Evolutionary conservation across 2,113 vertebrate genomes (phyloP).

Genomic region (Megaceryle maxima): DNA sequence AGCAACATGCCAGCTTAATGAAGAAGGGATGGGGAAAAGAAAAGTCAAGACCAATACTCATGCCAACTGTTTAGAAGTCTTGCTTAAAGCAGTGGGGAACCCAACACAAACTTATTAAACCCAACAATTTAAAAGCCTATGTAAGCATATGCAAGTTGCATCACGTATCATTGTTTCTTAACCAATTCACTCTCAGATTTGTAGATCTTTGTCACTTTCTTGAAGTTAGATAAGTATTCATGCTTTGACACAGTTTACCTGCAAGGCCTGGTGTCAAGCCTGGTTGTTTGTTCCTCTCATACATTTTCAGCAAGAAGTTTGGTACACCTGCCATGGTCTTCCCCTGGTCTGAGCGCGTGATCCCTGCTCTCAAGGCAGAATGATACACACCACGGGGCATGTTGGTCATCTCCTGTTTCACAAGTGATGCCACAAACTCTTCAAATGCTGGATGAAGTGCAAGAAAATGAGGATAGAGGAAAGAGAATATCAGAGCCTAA

Average conservation of each 20-base stretch:
- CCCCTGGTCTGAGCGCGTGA: slow-evolving; percentile 81
- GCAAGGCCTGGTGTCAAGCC: slow-evolving; percentile 93
- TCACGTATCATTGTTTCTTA: not conserved
- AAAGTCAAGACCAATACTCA: not conserved
- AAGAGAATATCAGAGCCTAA: not conserved
- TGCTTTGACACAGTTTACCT: slow-evolving; percentile 69
- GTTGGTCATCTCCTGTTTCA: slow-evolving; percentile 90
- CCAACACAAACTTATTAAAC: not conserved
- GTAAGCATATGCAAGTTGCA: not conserved
- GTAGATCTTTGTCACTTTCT: not conserved
- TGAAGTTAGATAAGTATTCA: too few species aligned
- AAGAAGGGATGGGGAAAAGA: not conserved
- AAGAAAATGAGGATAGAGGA: not conserved
- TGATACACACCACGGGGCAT: slow-evolving; percentile 96
- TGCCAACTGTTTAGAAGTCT: not conserved
- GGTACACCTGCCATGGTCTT: slow-evolving; percentile 88
- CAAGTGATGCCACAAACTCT: slow-evolving; percentile 85
- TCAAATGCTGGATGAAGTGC: slow-evolving; percentile 79
- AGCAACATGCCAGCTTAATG: slow-evolving; percentile 88
- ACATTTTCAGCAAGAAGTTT: slow-evolving; percentile 89
- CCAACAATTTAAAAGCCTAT: not conserved
- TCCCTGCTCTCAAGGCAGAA: slow-evolving; percentile 81
- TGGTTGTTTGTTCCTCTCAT: slow-evolving; percentile 95
- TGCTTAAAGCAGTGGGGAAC: not conserved
- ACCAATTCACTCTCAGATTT: not conserved